Conservation (phyloP, 2,888 invertebrate species). For the Acanthosepion pharaonis region DNA sequence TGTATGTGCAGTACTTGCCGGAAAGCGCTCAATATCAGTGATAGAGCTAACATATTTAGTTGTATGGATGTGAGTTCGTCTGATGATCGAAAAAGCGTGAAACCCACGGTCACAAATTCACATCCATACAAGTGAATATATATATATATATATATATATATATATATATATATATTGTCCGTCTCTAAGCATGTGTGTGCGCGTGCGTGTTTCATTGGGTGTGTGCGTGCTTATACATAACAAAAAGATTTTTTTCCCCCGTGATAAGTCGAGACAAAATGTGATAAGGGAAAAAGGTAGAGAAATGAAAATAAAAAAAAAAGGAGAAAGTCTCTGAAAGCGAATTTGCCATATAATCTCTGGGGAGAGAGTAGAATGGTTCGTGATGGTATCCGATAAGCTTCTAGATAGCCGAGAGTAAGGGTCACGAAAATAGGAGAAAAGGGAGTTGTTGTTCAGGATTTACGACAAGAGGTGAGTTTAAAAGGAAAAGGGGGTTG, state of each 20-base stretch:
- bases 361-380: not conserved
- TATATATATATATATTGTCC: too few species aligned
- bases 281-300: not conserved
- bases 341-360: not conserved
- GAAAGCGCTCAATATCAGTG: too few species aligned
- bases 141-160: too few species aligned
- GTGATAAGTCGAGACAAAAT: constrained; percentile 21
- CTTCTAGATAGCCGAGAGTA: not conserved
- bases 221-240: constrained; percentile 4
- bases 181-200: not conserved
- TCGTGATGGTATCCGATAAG: constrained; percentile 33
- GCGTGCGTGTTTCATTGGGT: not conserved
- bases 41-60: too few species aligned
- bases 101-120: too few species aligned
- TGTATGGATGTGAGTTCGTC: too few species aligned
- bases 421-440: constrained; percentile 22
- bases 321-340: not conserved
- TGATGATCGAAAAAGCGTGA: too few species aligned
- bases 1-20: too few species aligned
- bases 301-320: not conserved
- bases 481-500: not conserved
- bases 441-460: not conserved
- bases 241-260: not conserved
- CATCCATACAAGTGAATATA: too few species aligned
- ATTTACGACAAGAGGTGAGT: not conserved